Conservation (phyloP, 1,140 invertebrate genomes). For the Chrysomallon squamiferum region DNA sequence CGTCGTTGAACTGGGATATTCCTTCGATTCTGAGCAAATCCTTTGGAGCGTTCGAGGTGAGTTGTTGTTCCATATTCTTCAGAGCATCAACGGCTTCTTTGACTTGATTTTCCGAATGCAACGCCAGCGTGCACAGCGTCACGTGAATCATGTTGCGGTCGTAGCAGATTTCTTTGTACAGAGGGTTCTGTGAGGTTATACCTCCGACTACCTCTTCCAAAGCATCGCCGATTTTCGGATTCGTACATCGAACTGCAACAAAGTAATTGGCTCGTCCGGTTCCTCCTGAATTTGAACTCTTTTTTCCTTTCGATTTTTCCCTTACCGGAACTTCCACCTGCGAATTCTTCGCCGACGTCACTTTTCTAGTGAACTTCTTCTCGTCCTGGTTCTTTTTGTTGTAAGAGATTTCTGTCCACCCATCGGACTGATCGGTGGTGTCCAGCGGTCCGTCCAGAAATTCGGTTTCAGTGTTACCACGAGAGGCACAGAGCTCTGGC, state of each 20-base stretch:
- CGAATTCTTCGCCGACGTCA: too few species aligned
- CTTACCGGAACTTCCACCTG: too few species aligned
- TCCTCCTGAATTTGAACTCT: too few species aligned
- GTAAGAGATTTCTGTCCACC: too few species aligned
- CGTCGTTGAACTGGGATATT: conserved; percentile 53
- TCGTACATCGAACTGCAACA: not conserved
- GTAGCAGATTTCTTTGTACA: conserved; percentile 1
- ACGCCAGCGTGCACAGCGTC: conserved; percentile 52
- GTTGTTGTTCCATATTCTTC: conserved; percentile 31
- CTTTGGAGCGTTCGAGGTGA: conserved; percentile 29
- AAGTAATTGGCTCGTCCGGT: not conserved
- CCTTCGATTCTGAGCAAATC: conserved; percentile 34
- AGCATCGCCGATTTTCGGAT: not conserved
- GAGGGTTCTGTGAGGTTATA: not conserved
- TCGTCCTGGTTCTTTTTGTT: too few species aligned
- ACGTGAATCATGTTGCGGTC: conserved; percentile 33
- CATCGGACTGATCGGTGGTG: too few species aligned
- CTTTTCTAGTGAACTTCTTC: too few species aligned
- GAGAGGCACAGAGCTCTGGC: too few species aligned
- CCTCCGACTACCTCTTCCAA: not conserved
- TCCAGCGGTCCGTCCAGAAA: too few species aligned
- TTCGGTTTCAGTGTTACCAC: too few species aligned
- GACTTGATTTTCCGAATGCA: conserved; percentile 49
- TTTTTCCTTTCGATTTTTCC: too few species aligned
- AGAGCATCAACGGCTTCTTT: conserved; percentile 39